Conservation (phyloP, 1,140 invertebrate genomes). For the Brachystomella parvula region DNA sequence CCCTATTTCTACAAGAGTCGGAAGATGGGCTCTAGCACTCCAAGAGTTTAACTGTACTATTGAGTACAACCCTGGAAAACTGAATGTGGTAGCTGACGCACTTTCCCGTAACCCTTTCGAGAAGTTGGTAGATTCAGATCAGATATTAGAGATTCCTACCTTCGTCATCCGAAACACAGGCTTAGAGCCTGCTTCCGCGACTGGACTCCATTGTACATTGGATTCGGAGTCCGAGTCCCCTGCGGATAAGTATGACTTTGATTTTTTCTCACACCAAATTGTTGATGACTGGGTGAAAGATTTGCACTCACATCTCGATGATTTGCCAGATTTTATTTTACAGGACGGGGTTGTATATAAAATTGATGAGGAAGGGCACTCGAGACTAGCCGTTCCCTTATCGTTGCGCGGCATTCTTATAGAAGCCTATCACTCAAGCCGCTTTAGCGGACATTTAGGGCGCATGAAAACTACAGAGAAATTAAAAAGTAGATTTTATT, state of each 20-base stretch:
- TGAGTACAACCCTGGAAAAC: background rate
- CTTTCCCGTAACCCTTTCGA: background rate
- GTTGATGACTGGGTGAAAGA: background rate
- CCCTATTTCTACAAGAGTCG: too few relatives aligned
- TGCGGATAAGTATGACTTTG: background rate
- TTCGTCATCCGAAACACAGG: too few relatives aligned
- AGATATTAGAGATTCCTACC: background rate
- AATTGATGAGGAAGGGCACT: background rate
- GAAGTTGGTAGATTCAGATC: background rate
- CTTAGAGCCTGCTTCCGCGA: too few relatives aligned
- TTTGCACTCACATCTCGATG: background rate
- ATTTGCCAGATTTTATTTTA: background rate
- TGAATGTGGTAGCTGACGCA: background rate
- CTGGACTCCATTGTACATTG: background rate
- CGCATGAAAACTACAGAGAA: background rate
- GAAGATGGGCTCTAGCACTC: background rate
- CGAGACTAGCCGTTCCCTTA: background rate
- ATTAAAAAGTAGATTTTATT: background rate
- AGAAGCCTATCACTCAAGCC: background rate
- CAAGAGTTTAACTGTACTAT: background rate
- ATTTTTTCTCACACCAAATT: background rate
- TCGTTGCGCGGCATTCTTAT: background rate
- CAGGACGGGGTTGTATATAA: background rate
- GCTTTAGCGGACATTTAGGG: background rate
- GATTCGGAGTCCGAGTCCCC: background rate